Evolutionary conservation across 2,113 vertebrate genomes (phyloP).

Genomic region (Fukomys damarensis): DNA sequence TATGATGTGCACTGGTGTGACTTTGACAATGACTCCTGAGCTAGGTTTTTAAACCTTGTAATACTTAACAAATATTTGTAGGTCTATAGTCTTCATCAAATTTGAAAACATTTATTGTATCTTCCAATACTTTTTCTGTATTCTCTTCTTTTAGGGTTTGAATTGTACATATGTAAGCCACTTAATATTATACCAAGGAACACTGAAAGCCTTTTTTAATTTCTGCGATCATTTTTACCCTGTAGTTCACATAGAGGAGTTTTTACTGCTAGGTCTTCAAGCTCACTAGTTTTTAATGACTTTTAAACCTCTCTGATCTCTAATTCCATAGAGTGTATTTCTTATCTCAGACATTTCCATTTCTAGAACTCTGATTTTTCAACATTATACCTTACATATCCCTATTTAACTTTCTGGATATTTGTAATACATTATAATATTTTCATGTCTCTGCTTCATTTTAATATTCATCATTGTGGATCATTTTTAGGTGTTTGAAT

Average conservation of each 20-base stretch:
- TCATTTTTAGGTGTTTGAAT: not conserved
- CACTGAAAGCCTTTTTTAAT: not conserved
- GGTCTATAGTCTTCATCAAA: not conserved
- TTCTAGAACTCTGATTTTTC: conserved; percentile 1
- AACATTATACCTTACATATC: not conserved
- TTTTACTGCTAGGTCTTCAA: not conserved
- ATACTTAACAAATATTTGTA: not conserved
- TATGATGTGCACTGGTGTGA: not conserved
- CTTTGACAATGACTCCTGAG: not conserved
- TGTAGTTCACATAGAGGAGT: not conserved
- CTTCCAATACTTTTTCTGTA: not conserved
- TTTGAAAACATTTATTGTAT: not conserved
- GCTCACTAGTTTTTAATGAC: not conserved
- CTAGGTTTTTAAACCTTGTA: not conserved
- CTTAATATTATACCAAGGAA: not conserved
- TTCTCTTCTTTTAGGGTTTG: not conserved
- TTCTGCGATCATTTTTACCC: not conserved
- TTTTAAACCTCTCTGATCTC: not conserved
- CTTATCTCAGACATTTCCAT: not conserved
- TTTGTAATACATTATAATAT: not conserved
- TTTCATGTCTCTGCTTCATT: not conserved
- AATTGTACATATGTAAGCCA: not conserved
- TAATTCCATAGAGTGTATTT: not conserved
- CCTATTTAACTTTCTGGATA: not conserved
- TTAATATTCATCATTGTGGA: not conserved